Conservation (phyloP, 2,797 vertebrate genomes). For the Melanotaenia maccullochi region DNA sequence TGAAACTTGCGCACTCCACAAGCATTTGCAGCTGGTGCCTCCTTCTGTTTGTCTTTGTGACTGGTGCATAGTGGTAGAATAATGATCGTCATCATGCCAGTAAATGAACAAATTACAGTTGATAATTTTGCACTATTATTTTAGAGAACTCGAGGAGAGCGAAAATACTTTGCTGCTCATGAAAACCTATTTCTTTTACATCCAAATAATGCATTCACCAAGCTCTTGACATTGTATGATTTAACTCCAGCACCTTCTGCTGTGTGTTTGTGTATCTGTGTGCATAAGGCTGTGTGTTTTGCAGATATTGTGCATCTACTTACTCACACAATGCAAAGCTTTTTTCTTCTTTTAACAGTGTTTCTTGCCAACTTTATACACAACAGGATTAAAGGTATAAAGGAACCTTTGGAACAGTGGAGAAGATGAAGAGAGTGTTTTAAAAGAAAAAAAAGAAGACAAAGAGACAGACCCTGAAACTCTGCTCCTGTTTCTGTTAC, state of each 20-base stretch:
- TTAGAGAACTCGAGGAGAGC: neutral
- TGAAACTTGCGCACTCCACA: neutral
- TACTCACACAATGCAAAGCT: slow-evolving; percentile 54
- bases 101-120: neutral
- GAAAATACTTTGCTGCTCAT: neutral
- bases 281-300: slow-evolving; percentile 21
- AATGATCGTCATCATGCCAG: neutral
- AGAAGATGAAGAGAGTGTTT: slow-evolving; percentile 49
- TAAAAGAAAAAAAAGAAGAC: slow-evolving; percentile 35
- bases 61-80: neutral
- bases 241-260: slow-evolving; percentile 35
- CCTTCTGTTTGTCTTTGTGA: neutral
- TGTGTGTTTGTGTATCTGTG: slow-evolving; percentile 3
- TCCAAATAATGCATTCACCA: slow-evolving; percentile 29
- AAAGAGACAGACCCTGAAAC: slow-evolving; percentile 58
- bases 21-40: slow-evolving; percentile 9
- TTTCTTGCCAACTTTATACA: slow-evolving; percentile 46
- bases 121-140: neutral
- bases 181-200: slow-evolving; percentile 19
- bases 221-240: slow-evolving; percentile 18
- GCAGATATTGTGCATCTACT: slow-evolving; percentile 33
- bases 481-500: slow-evolving; percentile 58
- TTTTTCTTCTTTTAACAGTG: slow-evolving; percentile 37
- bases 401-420: slow-evolving; percentile 38
- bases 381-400: slow-evolving; percentile 45